phyloP scores from a whole-genome alignment of 2,797 vertebrate species.

The Fistularia commersonii region DNA sequence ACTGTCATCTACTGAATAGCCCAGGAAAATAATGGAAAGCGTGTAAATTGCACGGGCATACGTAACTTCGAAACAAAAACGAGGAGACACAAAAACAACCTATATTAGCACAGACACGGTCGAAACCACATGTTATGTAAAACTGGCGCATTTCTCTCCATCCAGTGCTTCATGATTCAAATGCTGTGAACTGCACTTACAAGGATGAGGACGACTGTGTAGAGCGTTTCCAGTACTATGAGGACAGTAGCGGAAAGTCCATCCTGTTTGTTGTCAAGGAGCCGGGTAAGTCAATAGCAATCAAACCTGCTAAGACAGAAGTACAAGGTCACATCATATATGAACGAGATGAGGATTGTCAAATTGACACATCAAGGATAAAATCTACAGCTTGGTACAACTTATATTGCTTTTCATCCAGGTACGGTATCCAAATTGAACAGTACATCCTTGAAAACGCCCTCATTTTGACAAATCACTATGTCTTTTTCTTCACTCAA shows the following conservation, averaged over 20 bases:
- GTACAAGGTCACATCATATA: background rate
- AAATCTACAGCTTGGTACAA: background rate
- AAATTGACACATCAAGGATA: background rate
- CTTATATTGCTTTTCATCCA: too few species aligned
- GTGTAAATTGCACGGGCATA: too few species aligned
- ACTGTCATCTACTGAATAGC: too few species aligned
- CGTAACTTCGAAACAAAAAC: too few species aligned
- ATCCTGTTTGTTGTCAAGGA: conserved; percentile 81
- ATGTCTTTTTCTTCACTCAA: conserved; percentile 5
- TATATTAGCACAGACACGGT: background rate
- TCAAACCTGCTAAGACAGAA: background rate
- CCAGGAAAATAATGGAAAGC: too few species aligned
- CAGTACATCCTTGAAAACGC: too few species aligned
- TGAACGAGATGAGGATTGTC: background rate
- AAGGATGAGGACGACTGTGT: conserved; percentile 94
- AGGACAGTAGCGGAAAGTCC: conserved; percentile 83
- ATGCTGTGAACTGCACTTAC: conserved; percentile 94
- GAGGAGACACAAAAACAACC: too few species aligned
- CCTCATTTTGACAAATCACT: background rate
- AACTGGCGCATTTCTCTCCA: conserved; percentile 1
- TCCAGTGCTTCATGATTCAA: conserved; percentile 79
- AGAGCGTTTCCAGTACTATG: conserved; percentile 91
- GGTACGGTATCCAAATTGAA: too few species aligned
- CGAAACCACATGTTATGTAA: background rate
- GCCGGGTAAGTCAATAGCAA: conserved; percentile 76